Percentiles rank a stretch among this genome's conserved stretches.
Evolutionary conservation across 2,797 vertebrate species (phyloP).

Genomic region (Platalea minor): DNA sequence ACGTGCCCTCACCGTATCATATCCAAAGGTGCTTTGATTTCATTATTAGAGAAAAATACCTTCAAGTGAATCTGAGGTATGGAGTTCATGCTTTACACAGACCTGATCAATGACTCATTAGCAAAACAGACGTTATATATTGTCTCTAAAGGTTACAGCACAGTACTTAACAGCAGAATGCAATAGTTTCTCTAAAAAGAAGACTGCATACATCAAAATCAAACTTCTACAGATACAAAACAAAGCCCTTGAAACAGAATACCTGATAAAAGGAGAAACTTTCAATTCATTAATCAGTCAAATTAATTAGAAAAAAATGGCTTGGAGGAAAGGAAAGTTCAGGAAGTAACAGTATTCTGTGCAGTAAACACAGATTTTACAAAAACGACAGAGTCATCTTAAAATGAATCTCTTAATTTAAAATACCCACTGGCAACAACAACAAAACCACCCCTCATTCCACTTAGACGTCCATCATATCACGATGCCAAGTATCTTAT

Average conservation of each 20-base stretch:
- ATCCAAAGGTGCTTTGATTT: not conserved
- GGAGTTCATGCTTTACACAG: slow-evolving; percentile 7
- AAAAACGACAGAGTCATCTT: not conserved
- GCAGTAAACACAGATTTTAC: not conserved
- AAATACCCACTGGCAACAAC: not conserved
- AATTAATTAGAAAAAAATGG: slow-evolving; percentile 5
- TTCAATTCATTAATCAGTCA: not conserved
- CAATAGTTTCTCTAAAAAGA: not conserved
- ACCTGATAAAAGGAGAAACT: slow-evolving; percentile 10
- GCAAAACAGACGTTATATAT: not conserved
- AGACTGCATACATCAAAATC: not conserved
- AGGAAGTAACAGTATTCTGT: not conserved
- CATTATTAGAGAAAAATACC: not conserved
- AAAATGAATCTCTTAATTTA: not conserved
- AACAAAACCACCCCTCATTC: not conserved
- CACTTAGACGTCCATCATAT: not conserved
- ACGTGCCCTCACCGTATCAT: accelerated
- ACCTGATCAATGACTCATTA: not conserved
- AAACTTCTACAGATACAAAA: not conserved
- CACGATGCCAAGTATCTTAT: not conserved
- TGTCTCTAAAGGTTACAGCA: slow-evolving; percentile 7
- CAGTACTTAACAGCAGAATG: slow-evolving; percentile 16
- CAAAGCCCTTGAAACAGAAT: slow-evolving; percentile 20
- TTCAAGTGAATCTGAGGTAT: not conserved
- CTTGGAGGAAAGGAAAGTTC: not conserved